These are phyloP conservation scores for Ericerus pela DNA, from an alignment of 1,140 invertebrate species.

Conservation along the genomic window DNA sequence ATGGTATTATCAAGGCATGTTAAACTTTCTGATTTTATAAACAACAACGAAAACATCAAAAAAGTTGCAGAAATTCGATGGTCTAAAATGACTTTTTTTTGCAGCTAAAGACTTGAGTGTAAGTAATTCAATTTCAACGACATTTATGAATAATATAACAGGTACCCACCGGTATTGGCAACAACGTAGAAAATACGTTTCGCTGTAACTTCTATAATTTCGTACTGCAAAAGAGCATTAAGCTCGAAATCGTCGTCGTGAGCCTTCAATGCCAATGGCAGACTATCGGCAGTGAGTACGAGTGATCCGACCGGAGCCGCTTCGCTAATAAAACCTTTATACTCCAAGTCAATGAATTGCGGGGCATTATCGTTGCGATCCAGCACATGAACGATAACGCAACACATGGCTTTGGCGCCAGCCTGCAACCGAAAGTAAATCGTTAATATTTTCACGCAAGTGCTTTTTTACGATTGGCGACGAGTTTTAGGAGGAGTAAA, in stretches of 20 bases:
- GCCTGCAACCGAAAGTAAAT: too few relatives aligned
- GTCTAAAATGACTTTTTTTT: too few relatives aligned
- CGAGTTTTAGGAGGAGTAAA: too few relatives aligned
- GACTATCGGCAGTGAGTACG: conserved; percentile 46
- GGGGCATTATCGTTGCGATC: conserved; percentile 81
- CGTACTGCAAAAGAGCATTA: conserved; percentile 67
- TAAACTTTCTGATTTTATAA: too few relatives aligned
- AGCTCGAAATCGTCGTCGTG: conserved; percentile 63
- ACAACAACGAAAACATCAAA: too few relatives aligned
- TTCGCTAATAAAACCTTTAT: conserved; percentile 55
- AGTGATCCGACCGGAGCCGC: conserved; percentile 50
- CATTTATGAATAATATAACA: neutral
- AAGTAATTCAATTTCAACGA: too few relatives aligned
- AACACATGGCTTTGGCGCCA: conserved; percentile 46
- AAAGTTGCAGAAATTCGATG: too few relatives aligned
- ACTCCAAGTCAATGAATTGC: conserved; percentile 47
- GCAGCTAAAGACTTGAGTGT: too few relatives aligned
- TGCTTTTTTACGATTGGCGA: too few relatives aligned
- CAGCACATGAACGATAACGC: conserved; percentile 56
- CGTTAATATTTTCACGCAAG: too few relatives aligned
- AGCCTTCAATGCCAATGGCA: conserved; percentile 62
- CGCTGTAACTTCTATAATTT: conserved; percentile 61
- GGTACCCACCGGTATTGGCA: conserved; percentile 49
- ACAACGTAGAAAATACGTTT: conserved; percentile 70
- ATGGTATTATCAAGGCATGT: too few relatives aligned